Conservation (phyloP, 2,888 invertebrate genomes). For the Abrostola triplasia region DNA sequence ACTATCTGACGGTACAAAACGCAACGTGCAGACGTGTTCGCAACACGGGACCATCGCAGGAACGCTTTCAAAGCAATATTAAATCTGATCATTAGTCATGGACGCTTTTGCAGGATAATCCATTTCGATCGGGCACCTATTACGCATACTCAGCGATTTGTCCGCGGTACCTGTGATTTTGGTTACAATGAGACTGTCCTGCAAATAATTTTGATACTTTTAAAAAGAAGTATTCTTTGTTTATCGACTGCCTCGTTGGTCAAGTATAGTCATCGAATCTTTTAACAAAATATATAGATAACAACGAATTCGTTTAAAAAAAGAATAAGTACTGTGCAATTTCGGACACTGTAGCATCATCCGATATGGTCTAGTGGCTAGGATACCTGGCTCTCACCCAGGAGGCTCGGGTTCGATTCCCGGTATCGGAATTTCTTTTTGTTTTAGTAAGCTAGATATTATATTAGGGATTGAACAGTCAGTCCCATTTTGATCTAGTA, state of each 20-base stretch:
- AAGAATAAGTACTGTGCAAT: neutral
- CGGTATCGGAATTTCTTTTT: slow-evolving; percentile 83
- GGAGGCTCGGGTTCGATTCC: slow-evolving; percentile 90
- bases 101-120: slow-evolving; percentile 68
- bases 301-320: neutral
- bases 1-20: slow-evolving; percentile 26
- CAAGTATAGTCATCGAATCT: neutral
- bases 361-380: slow-evolving; percentile 88
- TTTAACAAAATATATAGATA: neutral
- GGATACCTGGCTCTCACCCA: slow-evolving; percentile 92
- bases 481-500: too few relatives aligned
- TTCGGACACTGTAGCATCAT: neutral
- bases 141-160: slow-evolving; percentile 61
- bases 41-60: slow-evolving; percentile 31
- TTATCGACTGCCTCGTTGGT: too few relatives aligned
- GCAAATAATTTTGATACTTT: neutral
- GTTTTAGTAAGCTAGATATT: too few relatives aligned
- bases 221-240: neutral
- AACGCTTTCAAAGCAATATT: slow-evolving; percentile 61
- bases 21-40: slow-evolving; percentile 35
- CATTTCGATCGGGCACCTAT: slow-evolving; percentile 60
- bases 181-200: neutral
- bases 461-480: too few relatives aligned
- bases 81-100: slow-evolving; percentile 74
- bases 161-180: slow-evolving; percentile 22